Evolutionary conservation across 2,797 vertebrate species (phyloP).

Genomic region (Emys orbicularis): DNA sequence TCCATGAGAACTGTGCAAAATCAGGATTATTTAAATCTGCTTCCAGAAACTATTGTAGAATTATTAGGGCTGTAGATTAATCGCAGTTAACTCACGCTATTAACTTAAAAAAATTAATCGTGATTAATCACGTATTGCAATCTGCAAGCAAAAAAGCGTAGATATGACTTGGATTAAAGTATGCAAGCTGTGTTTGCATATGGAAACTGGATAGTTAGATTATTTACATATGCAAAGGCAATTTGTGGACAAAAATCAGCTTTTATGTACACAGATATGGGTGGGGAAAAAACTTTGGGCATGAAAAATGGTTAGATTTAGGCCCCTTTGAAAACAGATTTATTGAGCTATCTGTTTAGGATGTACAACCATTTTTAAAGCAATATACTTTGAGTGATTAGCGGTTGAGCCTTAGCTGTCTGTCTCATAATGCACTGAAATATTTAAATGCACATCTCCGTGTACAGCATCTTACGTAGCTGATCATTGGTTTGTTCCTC

Average conservation of each 20-base stretch:
- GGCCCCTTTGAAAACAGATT: not conserved
- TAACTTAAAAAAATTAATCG: no score
- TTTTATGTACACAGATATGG: not conserved
- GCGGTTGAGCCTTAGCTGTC: not conserved
- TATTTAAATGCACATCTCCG: not conserved
- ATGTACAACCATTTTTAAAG: not conserved
- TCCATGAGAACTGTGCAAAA: not conserved
- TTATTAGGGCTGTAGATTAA: not conserved
- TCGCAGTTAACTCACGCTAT: no score
- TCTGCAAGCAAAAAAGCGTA: not conserved
- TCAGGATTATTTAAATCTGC: not conserved
- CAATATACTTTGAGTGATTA: not conserved
- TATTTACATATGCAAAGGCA: not conserved
- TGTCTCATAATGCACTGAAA: not conserved
- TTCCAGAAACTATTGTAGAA: not conserved
- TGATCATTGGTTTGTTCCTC: not conserved
- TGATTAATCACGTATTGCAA: not conserved
- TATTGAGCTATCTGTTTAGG: not conserved
- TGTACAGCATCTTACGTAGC: not conserved
- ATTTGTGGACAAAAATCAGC: not conserved
- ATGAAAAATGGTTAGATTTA: not conserved
- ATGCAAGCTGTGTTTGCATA: not conserved
- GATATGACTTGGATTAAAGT: not conserved
- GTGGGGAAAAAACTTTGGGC: not conserved
- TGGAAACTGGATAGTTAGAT: not conserved